A percentile compares a stretch with the other conserved stretches of the same genome.
phyloP scores from a whole-genome alignment of 2,888 invertebrate species.

The Rhagophthalmus giganteus region DNA sequence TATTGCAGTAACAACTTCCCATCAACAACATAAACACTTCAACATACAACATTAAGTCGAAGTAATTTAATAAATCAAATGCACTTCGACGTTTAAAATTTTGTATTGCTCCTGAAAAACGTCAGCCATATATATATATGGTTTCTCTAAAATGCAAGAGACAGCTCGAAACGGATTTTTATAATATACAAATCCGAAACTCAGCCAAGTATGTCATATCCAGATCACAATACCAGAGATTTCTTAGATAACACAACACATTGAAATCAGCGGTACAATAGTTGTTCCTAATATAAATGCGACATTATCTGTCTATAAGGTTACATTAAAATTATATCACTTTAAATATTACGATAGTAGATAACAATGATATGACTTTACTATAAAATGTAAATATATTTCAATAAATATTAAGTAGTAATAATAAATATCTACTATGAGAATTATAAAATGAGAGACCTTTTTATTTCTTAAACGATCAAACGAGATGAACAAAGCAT shows the following conservation, averaged over 20 bases:
- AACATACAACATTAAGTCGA: constrained; percentile 14
- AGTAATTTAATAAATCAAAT: constrained; percentile 6
- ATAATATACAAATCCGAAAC: constrained; percentile 1
- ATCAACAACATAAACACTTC: constrained; percentile 22
- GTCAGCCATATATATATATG: background rate
- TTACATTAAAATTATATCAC: constrained; percentile 27
- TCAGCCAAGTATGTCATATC: no score
- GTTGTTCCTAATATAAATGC: constrained; percentile 11
- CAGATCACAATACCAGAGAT: constrained; percentile 4
- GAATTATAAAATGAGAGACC: constrained; percentile 29
- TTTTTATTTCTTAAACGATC: constrained; percentile 36
- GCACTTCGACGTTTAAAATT: constrained; percentile 11
- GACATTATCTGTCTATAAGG: constrained; percentile 17
- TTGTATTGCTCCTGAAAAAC: constrained; percentile 10
- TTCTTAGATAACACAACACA: constrained; percentile 12
- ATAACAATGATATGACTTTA: constrained; percentile 35
- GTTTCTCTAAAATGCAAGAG: background rate
- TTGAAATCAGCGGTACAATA: constrained; percentile 16
- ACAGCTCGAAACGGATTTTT: background rate
- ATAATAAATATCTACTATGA: constrained; percentile 36
- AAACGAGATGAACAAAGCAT: background rate
- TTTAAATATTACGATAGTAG: constrained; percentile 24
- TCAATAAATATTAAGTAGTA: constrained; percentile 34
- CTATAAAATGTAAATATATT: constrained; percentile 32
- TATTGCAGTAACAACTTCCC: constrained; percentile 24